Evolutionary conservation across 2,113 vertebrate genomes (phyloP), one percentile per base, ranked within the genome.

Genomic region (Spilogale gracilis): DNA sequence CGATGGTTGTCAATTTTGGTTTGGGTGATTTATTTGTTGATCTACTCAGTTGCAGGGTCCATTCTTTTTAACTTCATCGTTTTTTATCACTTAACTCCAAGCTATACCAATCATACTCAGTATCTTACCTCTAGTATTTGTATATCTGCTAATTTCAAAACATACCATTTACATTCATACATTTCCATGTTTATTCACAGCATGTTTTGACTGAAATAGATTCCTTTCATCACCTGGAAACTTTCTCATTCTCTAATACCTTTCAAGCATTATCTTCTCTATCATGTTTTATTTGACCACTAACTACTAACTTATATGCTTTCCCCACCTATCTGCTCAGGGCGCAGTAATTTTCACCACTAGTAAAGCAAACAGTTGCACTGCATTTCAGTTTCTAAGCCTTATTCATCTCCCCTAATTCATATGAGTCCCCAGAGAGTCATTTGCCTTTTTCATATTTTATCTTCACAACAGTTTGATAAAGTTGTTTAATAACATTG

Each of bases 301-400:
- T 71, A 18, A 4, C 0, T 3, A 32, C 2, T 43, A 86, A 63
- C 0, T 38, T 93, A 6, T 0, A 23, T 56, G 9, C 2, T 74
- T 95, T 56, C 58, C 5, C 50, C 27, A 78, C 1, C 1, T 65
- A 5, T 92, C 11, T 87, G 54, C 9, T 17, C n/a, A 67, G 30
- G 8, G 74, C 32, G 74, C 6, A 17, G 60, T 58, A 8, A 65
- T n/a, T 61, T 83, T 81, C 10, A 10, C 52, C 54, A 61, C 9
- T 3, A 69, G 2, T 7, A 83, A 80, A 79, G 43, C 20, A 89
- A 76, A 54, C 3, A 45, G 27, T 25, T 52, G 73, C 14, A 38
- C 2, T n/a, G 11, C 20, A 79, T 74, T 38, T 32, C 3, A 30
- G 2, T 73, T 79, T 60, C n/a, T 67, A 52, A n/a, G 11, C 32